Conservation (phyloP, 2,113 vertebrate genomes). For the Rynchops niger region DNA sequence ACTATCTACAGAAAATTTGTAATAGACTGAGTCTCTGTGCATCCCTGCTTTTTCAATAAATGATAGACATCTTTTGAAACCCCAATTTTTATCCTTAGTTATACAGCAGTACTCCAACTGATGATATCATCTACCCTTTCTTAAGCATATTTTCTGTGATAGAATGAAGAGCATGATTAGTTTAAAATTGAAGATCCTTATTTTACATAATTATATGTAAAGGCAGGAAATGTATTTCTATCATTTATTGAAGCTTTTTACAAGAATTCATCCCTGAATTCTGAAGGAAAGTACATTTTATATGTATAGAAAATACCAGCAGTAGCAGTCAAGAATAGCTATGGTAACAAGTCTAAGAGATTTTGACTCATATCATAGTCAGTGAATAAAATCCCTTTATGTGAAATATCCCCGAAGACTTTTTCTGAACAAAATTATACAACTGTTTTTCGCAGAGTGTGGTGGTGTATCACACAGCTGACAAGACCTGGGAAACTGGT, state of each 20-base stretch:
- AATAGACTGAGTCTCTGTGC: not conserved
- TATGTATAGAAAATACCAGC: constrained; percentile 50
- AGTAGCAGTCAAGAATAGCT: constrained; percentile 50
- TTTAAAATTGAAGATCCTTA: constrained; percentile 33
- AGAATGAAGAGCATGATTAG: constrained; percentile 34
- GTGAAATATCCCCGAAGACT: constrained; percentile 13
- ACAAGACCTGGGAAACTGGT: constrained; percentile 16
- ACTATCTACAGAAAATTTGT: constrained; percentile 30
- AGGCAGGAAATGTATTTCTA: constrained; percentile 43
- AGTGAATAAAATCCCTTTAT: constrained; percentile 58
- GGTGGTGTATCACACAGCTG: constrained; percentile 13
- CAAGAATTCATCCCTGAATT: not conserved
- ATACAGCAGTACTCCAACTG: not conserved
- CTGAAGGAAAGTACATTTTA: constrained; percentile 53
- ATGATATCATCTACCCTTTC: constrained; percentile 20
- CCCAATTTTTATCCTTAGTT: constrained; percentile 23
- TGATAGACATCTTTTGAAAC: constrained; percentile 51
- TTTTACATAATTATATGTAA: constrained; percentile 61
- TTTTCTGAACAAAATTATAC: constrained; percentile 45
- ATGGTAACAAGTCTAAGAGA: constrained; percentile 47
- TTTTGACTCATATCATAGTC: constrained; percentile 56
- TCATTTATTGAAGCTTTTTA: constrained; percentile 46
- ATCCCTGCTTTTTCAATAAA: constrained; percentile 40
- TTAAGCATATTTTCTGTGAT: constrained; percentile 13
- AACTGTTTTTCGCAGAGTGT: constrained; percentile 32